Conservation (phyloP, 2,888 invertebrate genomes). For the Lamellibrachia columna region DNA sequence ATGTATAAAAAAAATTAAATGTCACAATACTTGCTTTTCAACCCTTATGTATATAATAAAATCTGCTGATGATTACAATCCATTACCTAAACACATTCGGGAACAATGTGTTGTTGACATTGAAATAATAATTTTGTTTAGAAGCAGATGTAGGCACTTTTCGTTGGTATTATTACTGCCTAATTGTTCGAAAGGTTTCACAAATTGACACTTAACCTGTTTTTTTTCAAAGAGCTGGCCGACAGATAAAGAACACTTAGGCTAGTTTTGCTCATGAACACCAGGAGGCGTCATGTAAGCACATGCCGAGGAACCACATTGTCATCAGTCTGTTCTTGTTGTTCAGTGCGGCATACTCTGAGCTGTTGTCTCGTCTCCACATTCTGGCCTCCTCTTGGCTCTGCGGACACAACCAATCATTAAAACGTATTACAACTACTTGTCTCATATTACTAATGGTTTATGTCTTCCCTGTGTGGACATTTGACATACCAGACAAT, state of each 20-base stretch:
- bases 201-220: background rate
- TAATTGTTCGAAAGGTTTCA: background rate
- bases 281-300: slow-evolving; percentile 81
- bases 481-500: too few relatives aligned
- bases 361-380: slow-evolving; percentile 45
- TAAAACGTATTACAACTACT: too few relatives aligned
- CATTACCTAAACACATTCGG: background rate
- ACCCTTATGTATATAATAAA: background rate
- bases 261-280: slow-evolving; percentile 68
- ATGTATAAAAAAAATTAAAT: background rate
- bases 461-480: too few relatives aligned
- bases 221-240: background rate
- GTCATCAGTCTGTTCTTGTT: slow-evolving; percentile 79
- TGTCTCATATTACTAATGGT: too few relatives aligned
- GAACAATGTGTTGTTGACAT: background rate
- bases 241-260: background rate
- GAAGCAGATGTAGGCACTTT: background rate
- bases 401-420: slow-evolving; percentile 46
- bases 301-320: slow-evolving; percentile 91
- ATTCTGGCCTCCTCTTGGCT: slow-evolving; percentile 43
- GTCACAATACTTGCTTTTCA: background rate
- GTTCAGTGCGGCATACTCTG: slow-evolving; percentile 69
- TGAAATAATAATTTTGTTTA: background rate
- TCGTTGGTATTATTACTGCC: background rate
- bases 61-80: background rate